phyloP scores from a whole-genome alignment of 1,140 invertebrate species.

The Saccostrea cuccullata region DNA sequence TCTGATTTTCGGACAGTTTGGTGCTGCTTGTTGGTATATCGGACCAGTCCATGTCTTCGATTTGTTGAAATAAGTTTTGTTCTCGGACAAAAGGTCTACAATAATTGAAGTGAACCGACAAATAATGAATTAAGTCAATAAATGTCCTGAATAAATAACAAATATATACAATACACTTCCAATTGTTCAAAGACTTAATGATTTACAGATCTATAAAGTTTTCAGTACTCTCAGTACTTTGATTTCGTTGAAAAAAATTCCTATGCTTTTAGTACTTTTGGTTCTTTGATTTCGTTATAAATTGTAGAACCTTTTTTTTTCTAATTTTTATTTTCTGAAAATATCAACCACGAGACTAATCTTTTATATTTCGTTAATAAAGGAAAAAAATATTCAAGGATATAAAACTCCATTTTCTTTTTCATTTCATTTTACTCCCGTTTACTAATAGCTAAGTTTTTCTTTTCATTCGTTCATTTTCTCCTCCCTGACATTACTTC shows the following conservation, averaged over 20 bases:
- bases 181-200: neutral
- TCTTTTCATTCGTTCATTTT: too few relatives aligned
- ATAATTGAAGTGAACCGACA: neutral
- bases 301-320: too few relatives aligned
- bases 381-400: too few relatives aligned
- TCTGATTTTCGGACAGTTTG: neutral
- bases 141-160: neutral
- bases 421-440: too few relatives aligned
- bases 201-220: neutral
- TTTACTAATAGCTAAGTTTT: too few relatives aligned
- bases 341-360: too few relatives aligned
- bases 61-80: neutral
- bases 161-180: neutral
- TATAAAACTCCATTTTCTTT: too few relatives aligned
- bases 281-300: too few relatives aligned
- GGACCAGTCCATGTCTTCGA: neutral
- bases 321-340: too few relatives aligned
- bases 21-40: neutral
- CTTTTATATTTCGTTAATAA: too few relatives aligned
- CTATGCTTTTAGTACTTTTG: too few relatives aligned
- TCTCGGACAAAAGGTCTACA: neutral
- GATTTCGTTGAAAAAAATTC: neutral
- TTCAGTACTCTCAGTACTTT: neutral
- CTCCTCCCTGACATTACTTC: too few relatives aligned
- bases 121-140: neutral